Base-by-base conservation (phyloP, 2,113 vertebrate species). In the Electrona antarctica region DNA sequence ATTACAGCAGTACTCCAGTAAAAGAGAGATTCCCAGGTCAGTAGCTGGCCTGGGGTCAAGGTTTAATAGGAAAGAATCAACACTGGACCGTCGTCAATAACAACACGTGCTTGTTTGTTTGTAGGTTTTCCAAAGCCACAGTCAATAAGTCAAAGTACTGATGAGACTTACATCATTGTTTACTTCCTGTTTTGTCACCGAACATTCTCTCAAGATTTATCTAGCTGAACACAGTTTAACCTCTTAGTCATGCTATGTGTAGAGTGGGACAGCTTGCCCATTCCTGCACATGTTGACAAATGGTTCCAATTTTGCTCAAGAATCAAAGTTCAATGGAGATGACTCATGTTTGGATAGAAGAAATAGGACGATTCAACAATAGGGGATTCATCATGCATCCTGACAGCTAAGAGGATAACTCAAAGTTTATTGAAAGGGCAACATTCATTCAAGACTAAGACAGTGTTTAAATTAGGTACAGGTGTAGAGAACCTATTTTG, bases 101-200 rank as follows among this genome's bases (percentile, higher is more conserved):
- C 13, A 47, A 13, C 28, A 41, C 66, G 21, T 47, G 56, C 50
- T 71, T 12, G 8, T 64, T 71, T 41, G n/a, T 12, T 54, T 54
- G 52, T 13, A 13, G 12, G 7, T 52, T 80, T 77, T 55, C 76
- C 64, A 77, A 47, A 77, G 46, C 52, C 2, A 13, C 60, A 71
- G 76, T 13, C 50, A 76, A 45, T 46, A 69, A 66, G 15, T 14
- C 50, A 45, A 47, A 69, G 45, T n/a, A 57, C 1, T 63, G 73
- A 80, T 64, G 56, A 64, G 59, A 68, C 60, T 71, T 45, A 69
- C 63, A 12, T 28, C 69, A 6, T 64, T 69, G 82, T 81, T 82
- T 66, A 73, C 68, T 67, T 61, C 56, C 64, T 15, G 69, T 58
- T 75, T 73, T 80, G 63, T 78, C 62, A 7, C 58, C 63, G 76